Evolutionary conservation across 2,888 invertebrate species (phyloP).

Genomic region (Lithophane leautieri): DNA sequence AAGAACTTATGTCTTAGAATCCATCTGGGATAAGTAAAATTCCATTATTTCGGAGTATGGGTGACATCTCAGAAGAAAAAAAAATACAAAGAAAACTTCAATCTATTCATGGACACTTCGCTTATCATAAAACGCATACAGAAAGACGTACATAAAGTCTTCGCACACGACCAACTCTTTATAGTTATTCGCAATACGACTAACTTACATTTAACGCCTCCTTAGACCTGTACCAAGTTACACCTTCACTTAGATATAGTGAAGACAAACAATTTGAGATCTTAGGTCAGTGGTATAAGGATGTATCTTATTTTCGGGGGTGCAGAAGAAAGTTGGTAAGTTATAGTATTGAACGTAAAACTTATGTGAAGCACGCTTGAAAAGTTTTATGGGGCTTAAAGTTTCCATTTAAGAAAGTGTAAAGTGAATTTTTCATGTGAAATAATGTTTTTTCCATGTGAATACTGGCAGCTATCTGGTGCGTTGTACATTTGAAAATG

Average conservation of each 20-base stretch:
- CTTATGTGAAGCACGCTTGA: constrained; percentile 88
- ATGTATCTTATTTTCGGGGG: not conserved
- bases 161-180: constrained; percentile 78
- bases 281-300: not conserved
- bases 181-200: constrained; percentile 80
- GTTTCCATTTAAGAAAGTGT: constrained; percentile 83
- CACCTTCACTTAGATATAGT: constrained; percentile 64
- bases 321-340: constrained; percentile 49
- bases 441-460: constrained; percentile 69
- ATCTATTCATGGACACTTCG: constrained; percentile 27
- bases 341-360: constrained; percentile 85
- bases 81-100: constrained; percentile 3
- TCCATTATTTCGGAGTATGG: not conserved
- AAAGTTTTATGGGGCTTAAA: constrained; percentile 88
- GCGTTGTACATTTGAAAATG: constrained; percentile 16
- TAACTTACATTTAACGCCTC: constrained; percentile 84
- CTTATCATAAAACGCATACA: constrained; percentile 71
- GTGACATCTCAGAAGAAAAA: not conserved
- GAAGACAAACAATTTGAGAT: not conserved
- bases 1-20: too few species aligned
- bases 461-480: constrained; percentile 26
- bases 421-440: constrained; percentile 84
- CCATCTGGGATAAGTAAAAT: too few species aligned
- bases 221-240: constrained; percentile 69
- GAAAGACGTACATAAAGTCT: constrained; percentile 74